Percentiles rank a stretch among this genome's conserved stretches.
These are phyloP conservation scores for Oenanthe oenanthe DNA, from an alignment of 2,113 vertebrate genomes.

Conservation along the genomic window DNA sequence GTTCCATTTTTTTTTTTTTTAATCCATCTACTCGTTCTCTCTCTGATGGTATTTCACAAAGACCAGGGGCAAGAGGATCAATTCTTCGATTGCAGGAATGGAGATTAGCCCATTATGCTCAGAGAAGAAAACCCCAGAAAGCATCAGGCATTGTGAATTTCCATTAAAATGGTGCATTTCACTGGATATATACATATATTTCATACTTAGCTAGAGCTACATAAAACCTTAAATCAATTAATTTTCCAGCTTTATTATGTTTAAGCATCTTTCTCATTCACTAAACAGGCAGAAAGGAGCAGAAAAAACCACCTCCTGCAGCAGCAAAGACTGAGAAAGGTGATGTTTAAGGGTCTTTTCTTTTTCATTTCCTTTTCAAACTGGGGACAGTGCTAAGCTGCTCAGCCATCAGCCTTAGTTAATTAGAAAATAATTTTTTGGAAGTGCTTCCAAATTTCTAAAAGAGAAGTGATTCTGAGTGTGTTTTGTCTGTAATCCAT, in stretches of 20 bases:
- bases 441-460: neutral
- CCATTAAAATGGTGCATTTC: neutral
- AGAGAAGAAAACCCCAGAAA: slow-evolving; percentile 28
- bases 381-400: neutral
- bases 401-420: neutral
- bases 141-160: slow-evolving; percentile 15
- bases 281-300: slow-evolving; percentile 78
- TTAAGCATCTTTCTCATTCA: slow-evolving; percentile 70
- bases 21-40: slow-evolving; percentile 22
- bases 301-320: slow-evolving; percentile 78
- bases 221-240: slow-evolving; percentile 11
- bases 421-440: neutral
- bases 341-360: slow-evolving; percentile 52
- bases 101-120: slow-evolving; percentile 12
- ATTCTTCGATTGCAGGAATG: slow-evolving; percentile 12
- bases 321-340: slow-evolving; percentile 83
- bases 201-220: neutral
- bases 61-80: slow-evolving; percentile 35
- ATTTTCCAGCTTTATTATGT: slow-evolving; percentile 29
- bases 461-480: neutral
- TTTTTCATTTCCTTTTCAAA: neutral
- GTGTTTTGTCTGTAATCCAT: neutral
- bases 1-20: neutral
- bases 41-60: neutral
- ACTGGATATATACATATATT: neutral